Conservation (phyloP, 2,888 invertebrate species). For the Balanococcus diminutus region DNA sequence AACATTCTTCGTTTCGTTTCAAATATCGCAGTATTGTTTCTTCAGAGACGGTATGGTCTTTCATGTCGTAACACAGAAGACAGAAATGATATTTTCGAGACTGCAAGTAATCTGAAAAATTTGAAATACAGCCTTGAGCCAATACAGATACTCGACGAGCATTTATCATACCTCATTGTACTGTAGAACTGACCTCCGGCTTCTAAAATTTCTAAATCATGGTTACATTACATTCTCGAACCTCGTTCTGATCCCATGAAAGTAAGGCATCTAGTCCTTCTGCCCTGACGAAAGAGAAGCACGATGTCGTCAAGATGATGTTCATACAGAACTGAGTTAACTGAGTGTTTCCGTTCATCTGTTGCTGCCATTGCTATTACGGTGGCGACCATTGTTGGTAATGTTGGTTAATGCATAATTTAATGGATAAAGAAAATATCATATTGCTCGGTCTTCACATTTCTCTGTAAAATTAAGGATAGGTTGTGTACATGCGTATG, state of each 20-base stretch:
- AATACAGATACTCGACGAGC: background rate
- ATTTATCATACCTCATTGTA: no score
- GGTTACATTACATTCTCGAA: background rate
- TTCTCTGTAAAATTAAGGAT: background rate
- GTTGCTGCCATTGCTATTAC: background rate
- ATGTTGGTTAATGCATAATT: no score
- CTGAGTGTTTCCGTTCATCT: background rate
- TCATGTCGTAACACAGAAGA: constrained; percentile 6
- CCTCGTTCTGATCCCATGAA: background rate
- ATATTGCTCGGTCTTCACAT: background rate
- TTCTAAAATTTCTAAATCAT: constrained; percentile 9
- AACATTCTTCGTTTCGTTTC: constrained; percentile 39
- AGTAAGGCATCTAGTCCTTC: no score
- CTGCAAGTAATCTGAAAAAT: constrained; percentile 31
- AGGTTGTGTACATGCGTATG: no score
- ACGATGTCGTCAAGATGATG: background rate
- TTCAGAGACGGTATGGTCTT: background rate
- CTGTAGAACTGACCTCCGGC: constrained; percentile 9
- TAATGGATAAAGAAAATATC: background rate
- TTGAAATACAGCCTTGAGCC: constrained; percentile 14
- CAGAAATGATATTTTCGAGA: background rate
- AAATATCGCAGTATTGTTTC: constrained; percentile 42
- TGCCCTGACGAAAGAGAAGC: no score
- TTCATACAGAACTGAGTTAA: no score
- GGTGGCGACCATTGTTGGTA: background rate